These are phyloP conservation scores for Gambusia holbrooki DNA, from an alignment of 2,113 vertebrate species.

Conservation along the genomic window DNA sequence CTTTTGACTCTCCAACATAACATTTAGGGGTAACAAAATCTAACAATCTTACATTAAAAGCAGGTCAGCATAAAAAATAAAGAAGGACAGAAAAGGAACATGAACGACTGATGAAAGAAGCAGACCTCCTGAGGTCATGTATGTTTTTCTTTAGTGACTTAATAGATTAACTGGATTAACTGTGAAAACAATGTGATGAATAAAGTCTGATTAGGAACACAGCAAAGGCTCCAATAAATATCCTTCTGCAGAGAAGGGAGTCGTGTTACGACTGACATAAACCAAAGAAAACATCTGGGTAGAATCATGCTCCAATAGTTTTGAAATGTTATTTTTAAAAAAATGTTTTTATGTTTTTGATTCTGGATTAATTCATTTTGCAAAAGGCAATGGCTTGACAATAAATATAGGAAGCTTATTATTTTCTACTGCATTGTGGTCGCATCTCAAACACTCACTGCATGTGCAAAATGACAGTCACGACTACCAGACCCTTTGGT, in stretches of 20 bases:
- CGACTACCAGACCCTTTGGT: no score
- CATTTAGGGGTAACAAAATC: background rate
- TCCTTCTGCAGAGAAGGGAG: background rate
- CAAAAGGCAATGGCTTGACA: no score
- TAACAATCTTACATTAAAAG: background rate
- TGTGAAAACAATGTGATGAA: constrained; percentile 19
- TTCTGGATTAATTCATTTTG: no score
- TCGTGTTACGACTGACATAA: background rate
- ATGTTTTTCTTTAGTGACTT: constrained; percentile 21
- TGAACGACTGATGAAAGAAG: constrained; percentile 9
- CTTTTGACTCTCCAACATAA: background rate
- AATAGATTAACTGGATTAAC: constrained; percentile 10
- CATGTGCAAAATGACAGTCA: no score
- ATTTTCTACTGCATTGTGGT: no score
- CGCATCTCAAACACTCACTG: no score
- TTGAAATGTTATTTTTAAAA: no score
- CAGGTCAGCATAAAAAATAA: background rate
- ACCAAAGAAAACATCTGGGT: background rate
- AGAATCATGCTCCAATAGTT: no score
- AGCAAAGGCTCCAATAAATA: background rate
- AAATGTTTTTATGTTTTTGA: no score
- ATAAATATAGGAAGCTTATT: no score
- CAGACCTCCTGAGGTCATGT: constrained; percentile 11
- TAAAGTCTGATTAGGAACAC: constrained; percentile 8
- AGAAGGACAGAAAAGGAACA: background rate